Conservation (phyloP, 2,797 vertebrate genomes). For the Alectoris magna region DNA sequence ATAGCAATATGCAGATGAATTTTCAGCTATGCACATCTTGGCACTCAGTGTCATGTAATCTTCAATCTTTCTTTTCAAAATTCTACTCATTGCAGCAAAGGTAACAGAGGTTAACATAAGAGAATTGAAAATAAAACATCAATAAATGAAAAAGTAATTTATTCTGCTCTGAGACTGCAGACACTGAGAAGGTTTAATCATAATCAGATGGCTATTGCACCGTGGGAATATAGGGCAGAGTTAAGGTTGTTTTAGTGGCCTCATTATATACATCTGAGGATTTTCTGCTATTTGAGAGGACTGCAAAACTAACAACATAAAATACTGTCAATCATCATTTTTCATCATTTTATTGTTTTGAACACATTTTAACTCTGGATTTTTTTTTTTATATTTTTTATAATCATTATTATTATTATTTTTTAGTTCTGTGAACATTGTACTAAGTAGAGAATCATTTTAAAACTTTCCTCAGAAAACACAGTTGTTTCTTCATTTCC, state of each 20-base stretch:
- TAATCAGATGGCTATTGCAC: background rate
- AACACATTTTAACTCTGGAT: background rate
- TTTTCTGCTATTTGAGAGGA: background rate
- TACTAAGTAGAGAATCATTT: background rate
- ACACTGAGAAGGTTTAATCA: background rate
- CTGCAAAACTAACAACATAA: background rate
- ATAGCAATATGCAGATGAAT: background rate
- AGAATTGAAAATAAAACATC: slow-evolving; percentile 2
- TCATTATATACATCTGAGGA: background rate
- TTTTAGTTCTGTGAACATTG: background rate
- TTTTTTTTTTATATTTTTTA: too few relatives aligned
- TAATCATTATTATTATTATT: background rate
- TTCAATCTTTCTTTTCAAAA: slow-evolving; percentile 13
- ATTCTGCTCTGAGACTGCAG: background rate
- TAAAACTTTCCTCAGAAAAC: background rate
- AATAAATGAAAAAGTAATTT: slow-evolving; percentile 19
- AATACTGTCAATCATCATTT: background rate
- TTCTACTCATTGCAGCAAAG: background rate
- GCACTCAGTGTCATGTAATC: background rate
- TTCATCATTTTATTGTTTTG: background rate
- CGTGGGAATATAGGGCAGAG: background rate
- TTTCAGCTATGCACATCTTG: background rate
- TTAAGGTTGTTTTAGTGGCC: background rate
- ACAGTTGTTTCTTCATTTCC: slow-evolving; percentile 23
- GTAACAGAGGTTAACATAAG: background rate